Percentiles rank a stretch among this genome's conserved stretches.
Conservation (phyloP, 2,888 invertebrate species). For the Cataglyphis altisquamis region DNA sequence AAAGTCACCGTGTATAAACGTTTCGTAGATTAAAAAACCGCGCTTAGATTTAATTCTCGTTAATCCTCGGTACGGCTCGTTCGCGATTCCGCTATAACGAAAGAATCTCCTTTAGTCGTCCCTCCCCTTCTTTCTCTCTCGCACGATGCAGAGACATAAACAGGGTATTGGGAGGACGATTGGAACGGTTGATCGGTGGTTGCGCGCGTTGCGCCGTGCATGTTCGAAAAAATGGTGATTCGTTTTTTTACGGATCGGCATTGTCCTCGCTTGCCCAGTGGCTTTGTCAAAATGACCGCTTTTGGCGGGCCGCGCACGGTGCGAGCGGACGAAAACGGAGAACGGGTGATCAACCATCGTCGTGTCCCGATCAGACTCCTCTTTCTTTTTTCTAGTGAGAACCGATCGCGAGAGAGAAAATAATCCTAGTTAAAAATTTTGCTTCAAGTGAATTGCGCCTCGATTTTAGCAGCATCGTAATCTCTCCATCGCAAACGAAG, state of each 20-base stretch:
- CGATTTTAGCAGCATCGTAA: constrained; percentile 50
- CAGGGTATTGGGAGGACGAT: constrained; percentile 77
- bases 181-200: constrained; percentile 27
- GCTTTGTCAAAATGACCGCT: constrained; percentile 84
- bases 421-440: constrained; percentile 1
- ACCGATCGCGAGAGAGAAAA: constrained; percentile 61
- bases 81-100: constrained; percentile 45
- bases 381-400: constrained; percentile 71
- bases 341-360: constrained; percentile 51
- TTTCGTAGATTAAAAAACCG: constrained; percentile 67
- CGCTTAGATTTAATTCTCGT: constrained; percentile 75
- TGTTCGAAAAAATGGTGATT: constrained; percentile 80
- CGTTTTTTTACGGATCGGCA: constrained; percentile 66
- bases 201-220: constrained; percentile 37
- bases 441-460: constrained; percentile 50
- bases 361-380: constrained; percentile 20
- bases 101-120: constrained; percentile 10
- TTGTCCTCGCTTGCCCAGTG: constrained; percentile 82
- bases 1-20: constrained; percentile 74
- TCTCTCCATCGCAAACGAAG: constrained; percentile 61
- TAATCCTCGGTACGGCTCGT: constrained; percentile 70
- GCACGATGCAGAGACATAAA: constrained; percentile 76
- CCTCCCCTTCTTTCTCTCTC: constrained; percentile 57
- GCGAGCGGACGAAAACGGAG: constrained; percentile 78
- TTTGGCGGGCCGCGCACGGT: constrained; percentile 82